These are phyloP conservation scores for Ectemnius cavifrons DNA, from an alignment of 2,888 invertebrate species.

Conservation along the genomic window DNA sequence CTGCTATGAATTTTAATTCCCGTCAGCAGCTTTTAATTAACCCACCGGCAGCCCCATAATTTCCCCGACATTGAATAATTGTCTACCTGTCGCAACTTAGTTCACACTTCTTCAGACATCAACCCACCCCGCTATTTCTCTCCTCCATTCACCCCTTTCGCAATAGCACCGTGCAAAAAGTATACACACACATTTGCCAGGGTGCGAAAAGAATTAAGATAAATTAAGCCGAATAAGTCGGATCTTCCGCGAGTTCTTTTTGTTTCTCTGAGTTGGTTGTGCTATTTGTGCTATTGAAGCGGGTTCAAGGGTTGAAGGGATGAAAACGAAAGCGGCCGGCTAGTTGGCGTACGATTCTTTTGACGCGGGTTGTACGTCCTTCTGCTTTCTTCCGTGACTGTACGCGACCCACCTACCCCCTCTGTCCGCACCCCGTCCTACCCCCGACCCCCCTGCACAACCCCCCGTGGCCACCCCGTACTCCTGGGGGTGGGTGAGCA, in stretches of 20 bases:
- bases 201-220: slow-evolving; percentile 48
- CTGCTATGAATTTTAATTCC: slow-evolving; percentile 57
- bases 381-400: slow-evolving; percentile 69
- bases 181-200: too few relatives aligned
- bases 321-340: slow-evolving; percentile 8
- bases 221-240: slow-evolving; percentile 38
- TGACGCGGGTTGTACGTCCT: slow-evolving; percentile 68
- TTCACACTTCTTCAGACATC: slow-evolving; percentile 38
- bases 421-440: slow-evolving; percentile 66
- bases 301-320: slow-evolving; percentile 30
- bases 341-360: slow-evolving; percentile 46
- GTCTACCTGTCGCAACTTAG: slow-evolving; percentile 60
- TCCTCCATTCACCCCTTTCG: neutral
- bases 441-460: slow-evolving; percentile 55
- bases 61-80: slow-evolving; percentile 59
- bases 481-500: slow-evolving; percentile 64
- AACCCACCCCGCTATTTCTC: neutral
- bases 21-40: slow-evolving; percentile 56
- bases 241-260: neutral
- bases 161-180: slow-evolving; percentile 18
- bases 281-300: slow-evolving; percentile 26
- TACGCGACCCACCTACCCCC: slow-evolving; percentile 74
- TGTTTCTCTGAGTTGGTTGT: slow-evolving; percentile 9
- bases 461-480: slow-evolving; percentile 67
- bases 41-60: slow-evolving; percentile 51